Evolutionary conservation across 2,797 vertebrate genomes (phyloP), one percentile per base, ranked within the genome.

Genomic region (Periophthalmus magnuspinnatus): DNA sequence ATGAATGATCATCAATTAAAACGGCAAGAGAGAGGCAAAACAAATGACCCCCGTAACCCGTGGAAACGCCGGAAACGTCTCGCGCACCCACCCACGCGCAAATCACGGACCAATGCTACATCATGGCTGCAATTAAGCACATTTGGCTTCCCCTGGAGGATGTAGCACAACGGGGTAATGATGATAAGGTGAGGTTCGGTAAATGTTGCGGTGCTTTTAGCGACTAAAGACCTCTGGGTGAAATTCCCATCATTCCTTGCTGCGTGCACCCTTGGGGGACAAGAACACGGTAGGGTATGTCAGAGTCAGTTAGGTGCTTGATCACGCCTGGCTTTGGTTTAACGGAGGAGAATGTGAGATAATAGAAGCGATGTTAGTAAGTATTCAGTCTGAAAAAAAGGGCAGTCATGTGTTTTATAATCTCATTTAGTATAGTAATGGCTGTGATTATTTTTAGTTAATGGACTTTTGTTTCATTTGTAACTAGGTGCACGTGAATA

Each of bases 1-100:
- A 89, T 87, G 85, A 89, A 83, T 84, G 78, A 90, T 91, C 87
- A 82, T 91, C 86, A 86, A 86, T 92, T 92, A 88, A 89, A 89
- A 78, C 56, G 11, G 69, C 1, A 32, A 57, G 73, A 68, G 68
- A 63, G 71, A 70, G 76, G 68, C 75, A 81, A 88, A 90, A 90
- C 83, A 87, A 88, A 89, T 77, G 83, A 88, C 86, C 83, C 50
- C 4, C 0, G 73, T 75, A 80, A 89, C 76, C 86, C 68, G 63
- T 19, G 33, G 73, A 74, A 81, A 71, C 74, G 38, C 76, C 10
- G 38, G 62, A 65, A 77, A 59, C 67, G 64, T 62, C 64, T 34
- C 3, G n/a, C 38, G 47, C 38, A 68, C 64, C 24, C 71, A 45
- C 38, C 10, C 60, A 65, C 33, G 28, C 50, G 21, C 54, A 70